Base-by-base conservation (phyloP, 1,140 invertebrate genomes). In the Adelges cooleyi region DNA sequence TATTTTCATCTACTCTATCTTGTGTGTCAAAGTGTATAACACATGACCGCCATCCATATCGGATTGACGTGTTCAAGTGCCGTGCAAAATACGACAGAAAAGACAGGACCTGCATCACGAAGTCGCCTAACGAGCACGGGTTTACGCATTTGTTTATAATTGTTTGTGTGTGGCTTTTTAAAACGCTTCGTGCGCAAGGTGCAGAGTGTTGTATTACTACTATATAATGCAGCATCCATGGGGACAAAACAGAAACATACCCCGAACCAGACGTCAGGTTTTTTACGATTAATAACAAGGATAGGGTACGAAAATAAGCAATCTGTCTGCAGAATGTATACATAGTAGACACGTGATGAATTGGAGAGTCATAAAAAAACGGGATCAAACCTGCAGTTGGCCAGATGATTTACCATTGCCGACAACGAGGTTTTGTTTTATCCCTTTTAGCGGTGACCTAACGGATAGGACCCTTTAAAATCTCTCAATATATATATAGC, bases 301-400 rank as follows among this genome's bases (percentile, higher is more conserved):
- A 59, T 20, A 15, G 54, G 54, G 54, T 59, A 59, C 54, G 54
- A 59, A 59, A 59, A 59, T 59, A 59, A 59, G 54, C 36, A 59
- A 59, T 59, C 54, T 59, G 54, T 59, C 54, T 59, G 54, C 54
- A 27, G 54, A 54, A 44, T 27, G 54, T 53, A 38, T 52, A 36
- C 33, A 27, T 27, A 51, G 8, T 25, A n/a, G 4, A 52, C 33
- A 17, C 50, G 27, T 18, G 18, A 33, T 33, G 15, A 36, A 53
- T 53, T 11, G 51, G 51, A 18, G 17, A 29, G 42, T 29, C 40
- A 17, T 62, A 29, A 29, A 48, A 33, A 59, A 46, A 59, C 40
- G 3, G 11, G 42, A 62, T 62, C 40, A 25, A 29, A 27, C 42
- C 42, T n/a, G n/a, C n/a, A 33, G 23, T 48, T 15, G 56, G 40